A percentile compares a stretch with the other conserved stretches of the same genome.
Evolutionary conservation across 2,888 invertebrate species (phyloP).

Genomic region (Micoletzkya japonica): DNA sequence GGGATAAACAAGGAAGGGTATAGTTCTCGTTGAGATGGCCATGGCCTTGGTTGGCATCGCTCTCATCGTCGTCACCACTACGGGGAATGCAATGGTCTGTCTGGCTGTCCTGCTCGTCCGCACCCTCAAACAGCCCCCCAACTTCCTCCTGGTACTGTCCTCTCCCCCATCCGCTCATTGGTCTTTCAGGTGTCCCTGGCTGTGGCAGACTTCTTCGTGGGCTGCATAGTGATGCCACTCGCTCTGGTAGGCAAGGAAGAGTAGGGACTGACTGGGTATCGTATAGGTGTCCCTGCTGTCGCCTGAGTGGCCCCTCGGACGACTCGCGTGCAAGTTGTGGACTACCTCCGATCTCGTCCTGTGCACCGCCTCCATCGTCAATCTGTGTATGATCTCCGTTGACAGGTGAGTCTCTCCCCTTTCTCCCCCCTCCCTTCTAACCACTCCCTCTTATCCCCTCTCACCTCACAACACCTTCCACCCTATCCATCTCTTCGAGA

Average conservation of each 20-base stretch:
- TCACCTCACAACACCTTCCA: too few relatives aligned
- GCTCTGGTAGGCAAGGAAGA: conserved; percentile 63
- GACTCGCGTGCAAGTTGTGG: conserved; percentile 66
- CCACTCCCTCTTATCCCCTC: neutral
- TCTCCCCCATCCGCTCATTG: too few relatives aligned
- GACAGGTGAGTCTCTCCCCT: conserved; percentile 64
- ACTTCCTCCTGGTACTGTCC: conserved; percentile 62
- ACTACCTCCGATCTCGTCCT: conserved; percentile 69
- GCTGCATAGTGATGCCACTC: conserved; percentile 69
- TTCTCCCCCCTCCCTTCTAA: neutral
- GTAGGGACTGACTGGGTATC: neutral
- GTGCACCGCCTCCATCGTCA: conserved; percentile 70
- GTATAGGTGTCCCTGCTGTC: conserved; percentile 28
- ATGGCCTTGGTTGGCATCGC: conserved; percentile 64
- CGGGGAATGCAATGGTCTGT: conserved; percentile 69
- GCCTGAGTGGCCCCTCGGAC: conserved; percentile 45
- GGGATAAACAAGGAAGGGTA: neutral
- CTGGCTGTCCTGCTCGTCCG: conserved; percentile 69
- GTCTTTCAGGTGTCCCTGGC: conserved; percentile 67
- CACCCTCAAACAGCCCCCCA: conserved; percentile 64
- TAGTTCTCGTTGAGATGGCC: conserved; percentile 6
- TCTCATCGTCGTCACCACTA: conserved; percentile 67
- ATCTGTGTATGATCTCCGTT: conserved; percentile 70
- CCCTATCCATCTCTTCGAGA: neutral
- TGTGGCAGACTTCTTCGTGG: conserved; percentile 69